phyloP scores from a whole-genome alignment of 2,888 invertebrate species.

The Pandemis heparana region DNA sequence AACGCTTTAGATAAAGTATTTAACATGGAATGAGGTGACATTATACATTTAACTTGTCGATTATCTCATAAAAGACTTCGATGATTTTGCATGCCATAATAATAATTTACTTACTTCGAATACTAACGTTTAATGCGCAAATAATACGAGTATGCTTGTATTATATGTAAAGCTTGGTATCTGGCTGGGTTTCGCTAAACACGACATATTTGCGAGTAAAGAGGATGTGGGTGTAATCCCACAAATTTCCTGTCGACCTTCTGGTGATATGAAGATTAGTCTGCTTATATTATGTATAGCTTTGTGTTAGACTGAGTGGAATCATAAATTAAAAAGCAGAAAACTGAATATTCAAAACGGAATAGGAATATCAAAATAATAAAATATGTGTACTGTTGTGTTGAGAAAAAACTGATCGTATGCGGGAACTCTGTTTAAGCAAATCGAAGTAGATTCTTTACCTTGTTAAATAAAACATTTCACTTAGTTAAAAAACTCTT shows the following conservation, averaged over 20 bases:
- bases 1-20: slow-evolving; percentile 18
- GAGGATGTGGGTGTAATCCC: slow-evolving; percentile 43
- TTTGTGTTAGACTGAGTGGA: not conserved
- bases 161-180: not conserved
- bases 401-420: not conserved
- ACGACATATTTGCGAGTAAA: slow-evolving; percentile 21
- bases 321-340: slow-evolving; percentile 20
- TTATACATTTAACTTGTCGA: slow-evolving; percentile 19
- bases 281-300: not conserved
- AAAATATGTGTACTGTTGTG: not conserved
- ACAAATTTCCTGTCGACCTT: slow-evolving; percentile 46
- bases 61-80: slow-evolving; percentile 13
- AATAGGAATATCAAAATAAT: not conserved
- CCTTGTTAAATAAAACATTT: not conserved
- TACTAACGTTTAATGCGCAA: not conserved
- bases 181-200: slow-evolving; percentile 6
- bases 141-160: too few relatives aligned
- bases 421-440: not conserved
- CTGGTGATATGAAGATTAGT: slow-evolving; percentile 45
- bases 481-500: not conserved
- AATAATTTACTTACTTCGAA: not conserved
- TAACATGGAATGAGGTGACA: slow-evolving; percentile 29
- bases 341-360: slow-evolving; percentile 36
- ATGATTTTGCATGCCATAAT: slow-evolving; percentile 9
- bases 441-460: not conserved